Conservation (phyloP, 2,888 invertebrate species). For the Carabus problematicus region DNA sequence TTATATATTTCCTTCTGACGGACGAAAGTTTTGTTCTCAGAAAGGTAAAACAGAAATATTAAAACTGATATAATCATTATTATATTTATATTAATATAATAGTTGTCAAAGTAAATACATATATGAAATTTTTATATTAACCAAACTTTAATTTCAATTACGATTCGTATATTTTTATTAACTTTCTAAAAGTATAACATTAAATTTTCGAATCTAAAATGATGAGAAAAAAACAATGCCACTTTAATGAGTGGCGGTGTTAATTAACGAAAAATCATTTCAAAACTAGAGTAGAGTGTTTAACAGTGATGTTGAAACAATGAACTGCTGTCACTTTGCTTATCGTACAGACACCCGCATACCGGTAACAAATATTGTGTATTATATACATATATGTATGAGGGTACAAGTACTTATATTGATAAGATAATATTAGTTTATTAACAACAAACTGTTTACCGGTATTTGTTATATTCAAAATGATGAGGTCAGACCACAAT, state of each 20-base stretch:
- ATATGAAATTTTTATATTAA: no score
- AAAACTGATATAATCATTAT: no score
- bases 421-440: conserved; percentile 40
- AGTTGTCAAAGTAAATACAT: no score
- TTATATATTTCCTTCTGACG: no score
- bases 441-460: conserved; percentile 30
- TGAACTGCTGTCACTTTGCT: conserved; percentile 23
- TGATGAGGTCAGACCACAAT: conserved; percentile 21
- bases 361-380: conserved; percentile 7
- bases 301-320: conserved; percentile 29
- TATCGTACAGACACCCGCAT: conserved; percentile 11
- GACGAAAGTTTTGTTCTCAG: no score
- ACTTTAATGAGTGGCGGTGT: conserved; percentile 27
- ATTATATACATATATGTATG: background rate
- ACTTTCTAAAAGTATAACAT: conserved; percentile 24
- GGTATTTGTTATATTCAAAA: conserved; percentile 25
- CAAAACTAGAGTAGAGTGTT: background rate
- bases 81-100: no score
- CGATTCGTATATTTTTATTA: background rate
- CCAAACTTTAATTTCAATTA: conserved; percentile 1
- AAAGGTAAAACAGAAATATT: no score
- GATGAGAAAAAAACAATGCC: conserved; percentile 32
- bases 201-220: conserved; percentile 23
- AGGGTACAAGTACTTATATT: conserved; percentile 1
- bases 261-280: conserved; percentile 23